Base-by-base conservation (phyloP, 2,797 vertebrate genomes). In the Lacerta viridis region DNA sequence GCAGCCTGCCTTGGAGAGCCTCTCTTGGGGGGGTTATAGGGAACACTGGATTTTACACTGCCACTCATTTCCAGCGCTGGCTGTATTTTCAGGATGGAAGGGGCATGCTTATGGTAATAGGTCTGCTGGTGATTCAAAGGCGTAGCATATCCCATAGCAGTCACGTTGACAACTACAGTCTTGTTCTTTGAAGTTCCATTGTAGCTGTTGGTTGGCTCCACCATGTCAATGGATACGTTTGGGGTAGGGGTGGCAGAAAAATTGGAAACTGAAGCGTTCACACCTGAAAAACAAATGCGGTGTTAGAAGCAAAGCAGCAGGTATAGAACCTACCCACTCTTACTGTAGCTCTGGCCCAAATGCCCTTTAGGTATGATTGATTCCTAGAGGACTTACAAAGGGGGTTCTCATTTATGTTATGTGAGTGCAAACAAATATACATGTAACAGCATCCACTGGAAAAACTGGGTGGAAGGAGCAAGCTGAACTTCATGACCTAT, bases 11-110 rank as follows among this genome's bases (percentile, higher is more conserved):
- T 96, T 0, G 98, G 98, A 3, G 97, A 96, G 18, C 98, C 98
- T 93, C 98, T 96, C 77, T 98, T 98, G 80, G 97, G 97, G 1
- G 98, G 97, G 93, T 96, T 98, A 93, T 98, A 97, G 0, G 97
- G 96, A 1, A 94, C 83, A 39, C 95, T 97, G 27, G 95, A 93
- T 87, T 98, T 98, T 41, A 95, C 95, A 0, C 95, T 96, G 3
- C 96, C 96, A 0, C 95, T 86, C 81, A 95, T 95, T 86, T 98
- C 97, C 93, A 96, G 92, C 0, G 95, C 95, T 0, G 94, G 96
- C 89, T 96, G 96, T 91, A 95, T 95, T 88, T 97, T 98, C 93
- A 96, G 93, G 23, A 93, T 90, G 0, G 90, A 95, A 50, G 93
- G 95, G 87, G 93, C 90, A n/a, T 89, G 96, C 93, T 96, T 95